Percentiles rank a stretch among this genome's conserved stretches.
phyloP scores from a whole-genome alignment of 2,113 vertebrate genomes.

The Anolis carolinensis region DNA sequence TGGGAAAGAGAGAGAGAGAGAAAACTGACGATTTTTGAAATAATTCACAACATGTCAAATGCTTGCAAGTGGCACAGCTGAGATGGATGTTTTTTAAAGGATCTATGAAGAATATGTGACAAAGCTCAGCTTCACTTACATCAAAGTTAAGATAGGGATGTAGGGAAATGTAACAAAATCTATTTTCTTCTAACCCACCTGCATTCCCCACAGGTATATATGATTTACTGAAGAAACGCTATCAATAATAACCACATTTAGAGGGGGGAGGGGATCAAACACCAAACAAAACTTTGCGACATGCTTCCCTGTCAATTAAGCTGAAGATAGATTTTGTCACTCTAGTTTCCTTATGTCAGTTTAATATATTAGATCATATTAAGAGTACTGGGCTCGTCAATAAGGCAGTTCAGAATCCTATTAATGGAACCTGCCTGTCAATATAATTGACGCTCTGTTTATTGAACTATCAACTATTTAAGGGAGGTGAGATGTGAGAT shows the following conservation, averaged over 20 bases:
- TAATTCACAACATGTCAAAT: conserved; percentile 64
- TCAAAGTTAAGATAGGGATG: conserved; percentile 47
- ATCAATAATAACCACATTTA: conserved; percentile 77
- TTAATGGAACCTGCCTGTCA: conserved; percentile 77
- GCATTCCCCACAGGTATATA: conserved; percentile 54
- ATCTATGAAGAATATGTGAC: conserved; percentile 34
- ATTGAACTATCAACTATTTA: conserved; percentile 74
- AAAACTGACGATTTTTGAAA: conserved; percentile 65
- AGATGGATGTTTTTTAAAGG: conserved; percentile 37
- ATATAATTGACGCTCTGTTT: conserved; percentile 78
- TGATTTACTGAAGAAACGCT: conserved; percentile 60
- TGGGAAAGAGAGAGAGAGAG: background rate
- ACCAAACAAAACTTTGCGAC: conserved; percentile 60
- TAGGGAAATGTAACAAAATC: conserved; percentile 39
- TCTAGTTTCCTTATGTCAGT: conserved; percentile 71
- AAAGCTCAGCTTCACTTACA: conserved; percentile 35
- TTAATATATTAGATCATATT: conserved; percentile 81
- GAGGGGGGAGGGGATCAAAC: background rate
- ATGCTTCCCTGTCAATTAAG: conserved; percentile 75
- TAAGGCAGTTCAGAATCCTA: conserved; percentile 76
- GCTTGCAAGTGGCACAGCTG: conserved; percentile 27
- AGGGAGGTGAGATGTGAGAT: conserved; percentile 67
- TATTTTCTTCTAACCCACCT: conserved; percentile 36
- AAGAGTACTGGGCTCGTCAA: conserved; percentile 75
- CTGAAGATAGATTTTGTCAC: conserved; percentile 64